phyloP scores from a whole-genome alignment of 1,140 invertebrate species.

The Ceratosolen solmsi region DNA sequence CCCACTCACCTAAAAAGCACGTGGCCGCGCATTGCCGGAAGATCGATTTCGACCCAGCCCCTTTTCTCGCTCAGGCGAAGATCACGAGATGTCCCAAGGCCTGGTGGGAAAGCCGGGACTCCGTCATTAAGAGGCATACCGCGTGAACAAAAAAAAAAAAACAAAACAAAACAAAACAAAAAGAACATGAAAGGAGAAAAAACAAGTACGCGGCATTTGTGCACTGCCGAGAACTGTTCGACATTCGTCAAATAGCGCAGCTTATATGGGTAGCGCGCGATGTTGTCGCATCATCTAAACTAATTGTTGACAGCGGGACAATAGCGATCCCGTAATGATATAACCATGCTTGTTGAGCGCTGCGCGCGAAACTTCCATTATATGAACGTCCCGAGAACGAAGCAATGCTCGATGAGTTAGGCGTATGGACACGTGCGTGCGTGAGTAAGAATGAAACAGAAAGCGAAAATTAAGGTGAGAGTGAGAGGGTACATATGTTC shows the following conservation, averaged over 20 bases:
- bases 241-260: background rate
- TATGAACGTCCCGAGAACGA: too few relatives aligned
- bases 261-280: constrained; percentile 44
- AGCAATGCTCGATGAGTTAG: background rate
- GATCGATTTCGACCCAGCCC: constrained; percentile 41
- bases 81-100: constrained; percentile 2
- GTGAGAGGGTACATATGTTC: too few relatives aligned
- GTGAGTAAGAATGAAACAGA: constrained; percentile 53
- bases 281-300: constrained; percentile 67
- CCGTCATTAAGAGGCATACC: background rate
- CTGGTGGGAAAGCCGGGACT: background rate
- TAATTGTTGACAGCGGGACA: constrained; percentile 70
- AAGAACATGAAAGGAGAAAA: too few relatives aligned
- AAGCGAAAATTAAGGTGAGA: constrained; percentile 51
- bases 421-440: constrained; percentile 29
- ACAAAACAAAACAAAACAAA: too few relatives aligned
- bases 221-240: background rate
- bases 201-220: background rate
- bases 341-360: constrained; percentile 59
- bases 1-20: constrained; percentile 29
- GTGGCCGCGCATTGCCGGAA: constrained; percentile 12
- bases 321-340: constrained; percentile 62
- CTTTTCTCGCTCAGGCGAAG: constrained; percentile 30
- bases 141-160: background rate
- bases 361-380: constrained; percentile 39